A percentile compares a stretch with the other conserved stretches of the same genome.
Conservation (phyloP, 2,113 vertebrate genomes). For the Rhynchomys soricoides region DNA sequence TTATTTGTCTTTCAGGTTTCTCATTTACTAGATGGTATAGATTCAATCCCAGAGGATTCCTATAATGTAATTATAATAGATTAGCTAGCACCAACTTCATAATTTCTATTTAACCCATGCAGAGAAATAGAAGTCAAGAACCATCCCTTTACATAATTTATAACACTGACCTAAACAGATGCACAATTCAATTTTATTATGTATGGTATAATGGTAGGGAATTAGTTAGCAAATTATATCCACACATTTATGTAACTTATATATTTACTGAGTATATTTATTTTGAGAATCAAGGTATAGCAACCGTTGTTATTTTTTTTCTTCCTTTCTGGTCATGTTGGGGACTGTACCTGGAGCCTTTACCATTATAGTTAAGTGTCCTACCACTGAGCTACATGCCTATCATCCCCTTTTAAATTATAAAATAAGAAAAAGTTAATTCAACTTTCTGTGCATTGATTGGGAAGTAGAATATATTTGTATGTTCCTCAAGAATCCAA, state of each 20-base stretch:
- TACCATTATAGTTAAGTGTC: background rate
- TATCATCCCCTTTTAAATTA: background rate
- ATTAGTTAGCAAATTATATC: background rate
- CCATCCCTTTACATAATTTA: background rate
- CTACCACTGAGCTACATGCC: background rate
- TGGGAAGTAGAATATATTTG: background rate
- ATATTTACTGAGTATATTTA: background rate
- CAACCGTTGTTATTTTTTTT: background rate
- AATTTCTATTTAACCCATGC: slow-evolving; percentile 6
- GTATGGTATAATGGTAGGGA: background rate
- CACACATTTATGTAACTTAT: background rate
- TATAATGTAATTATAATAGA: background rate
- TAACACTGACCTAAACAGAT: background rate
- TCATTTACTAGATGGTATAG: background rate
- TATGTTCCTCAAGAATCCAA: background rate
- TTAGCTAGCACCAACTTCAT: background rate
- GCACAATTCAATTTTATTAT: slow-evolving; percentile 22
- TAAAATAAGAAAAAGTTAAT: background rate
- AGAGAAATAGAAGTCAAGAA: background rate
- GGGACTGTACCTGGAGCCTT: background rate
- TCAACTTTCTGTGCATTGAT: background rate
- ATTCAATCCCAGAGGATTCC: background rate
- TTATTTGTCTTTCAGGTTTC: background rate
- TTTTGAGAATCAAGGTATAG: slow-evolving; percentile 26
- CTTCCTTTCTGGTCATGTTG: background rate